Conservation (phyloP, 2,113 vertebrate genomes). For the Carassius auratus region DNA sequence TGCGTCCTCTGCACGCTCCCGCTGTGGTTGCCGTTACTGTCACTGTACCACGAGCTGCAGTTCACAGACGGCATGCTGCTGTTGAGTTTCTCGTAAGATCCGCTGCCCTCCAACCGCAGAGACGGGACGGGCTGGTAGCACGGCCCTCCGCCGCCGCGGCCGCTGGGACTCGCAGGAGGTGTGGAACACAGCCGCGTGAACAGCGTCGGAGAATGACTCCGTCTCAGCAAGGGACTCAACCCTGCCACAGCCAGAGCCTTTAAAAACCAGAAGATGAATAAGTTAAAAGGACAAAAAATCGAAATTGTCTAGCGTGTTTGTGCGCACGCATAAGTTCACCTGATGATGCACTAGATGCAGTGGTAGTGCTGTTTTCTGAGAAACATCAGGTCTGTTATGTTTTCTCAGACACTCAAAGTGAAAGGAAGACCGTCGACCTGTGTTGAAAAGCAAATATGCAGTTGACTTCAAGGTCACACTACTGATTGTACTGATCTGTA, state of each 20-base stretch:
- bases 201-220: constrained; percentile 89
- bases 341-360: constrained; percentile 95
- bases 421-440: constrained; percentile 94
- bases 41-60: constrained; percentile 82
- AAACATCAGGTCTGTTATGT: constrained; percentile 84
- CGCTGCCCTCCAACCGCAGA: constrained; percentile 81
- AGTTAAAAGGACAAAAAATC: not conserved
- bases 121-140: constrained; percentile 81
- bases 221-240: constrained; percentile 89
- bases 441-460: not conserved
- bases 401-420: constrained; percentile 95
- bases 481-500: not conserved
- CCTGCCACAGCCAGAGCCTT: constrained; percentile 92
- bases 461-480: not conserved
- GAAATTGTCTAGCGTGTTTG: not conserved
- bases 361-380: constrained; percentile 92
- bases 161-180: constrained; percentile 82
- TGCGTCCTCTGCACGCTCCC: constrained; percentile 65
- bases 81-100: constrained; percentile 93
- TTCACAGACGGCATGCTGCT: constrained; percentile 93
- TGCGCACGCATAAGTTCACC: constrained; percentile 71
- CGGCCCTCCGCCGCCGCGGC: constrained; percentile 72
- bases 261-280: not conserved
- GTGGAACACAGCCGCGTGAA: constrained; percentile 86
- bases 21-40: constrained; percentile 75